Percentiles rank a stretch among this genome's conserved stretches.
Evolutionary conservation across 2,113 vertebrate genomes (phyloP).

Genomic region (Monarcha castaneiventris): DNA sequence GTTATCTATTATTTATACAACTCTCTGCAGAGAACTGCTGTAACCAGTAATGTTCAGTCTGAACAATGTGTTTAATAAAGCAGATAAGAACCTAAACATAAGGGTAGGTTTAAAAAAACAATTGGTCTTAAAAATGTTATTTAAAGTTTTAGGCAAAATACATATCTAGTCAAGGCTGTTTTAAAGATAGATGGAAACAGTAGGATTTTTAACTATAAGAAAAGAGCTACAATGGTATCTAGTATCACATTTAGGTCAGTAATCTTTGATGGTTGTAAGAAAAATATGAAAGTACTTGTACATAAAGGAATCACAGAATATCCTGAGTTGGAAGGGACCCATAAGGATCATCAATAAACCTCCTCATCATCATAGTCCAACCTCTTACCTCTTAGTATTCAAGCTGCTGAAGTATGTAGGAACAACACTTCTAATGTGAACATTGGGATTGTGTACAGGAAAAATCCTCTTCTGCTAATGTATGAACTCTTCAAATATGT

Average conservation of each 20-base stretch:
- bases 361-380: not conserved
- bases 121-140: not conserved
- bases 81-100: not conserved
- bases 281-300: not conserved
- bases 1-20: not conserved
- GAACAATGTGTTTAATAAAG: conserved; percentile 7
- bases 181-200: not conserved
- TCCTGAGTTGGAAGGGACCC: not conserved
- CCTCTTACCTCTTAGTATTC: not conserved
- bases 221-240: not conserved
- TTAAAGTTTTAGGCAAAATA: not conserved
- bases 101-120: not conserved
- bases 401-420: not conserved
- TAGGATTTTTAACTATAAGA: not conserved
- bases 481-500: not conserved
- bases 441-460: not conserved
- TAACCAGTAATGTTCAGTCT: not conserved
- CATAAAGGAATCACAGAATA: not conserved
- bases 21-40: not conserved
- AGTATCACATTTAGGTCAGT: not conserved
- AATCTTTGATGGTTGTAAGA: not conserved
- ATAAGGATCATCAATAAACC: not conserved
- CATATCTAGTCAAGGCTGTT: not conserved
- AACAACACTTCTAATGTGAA: not conserved
- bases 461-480: not conserved